These are phyloP conservation scores for Brachypteracias leptosomus DNA, from an alignment of 2,113 vertebrate species.

Conservation along the genomic window DNA sequence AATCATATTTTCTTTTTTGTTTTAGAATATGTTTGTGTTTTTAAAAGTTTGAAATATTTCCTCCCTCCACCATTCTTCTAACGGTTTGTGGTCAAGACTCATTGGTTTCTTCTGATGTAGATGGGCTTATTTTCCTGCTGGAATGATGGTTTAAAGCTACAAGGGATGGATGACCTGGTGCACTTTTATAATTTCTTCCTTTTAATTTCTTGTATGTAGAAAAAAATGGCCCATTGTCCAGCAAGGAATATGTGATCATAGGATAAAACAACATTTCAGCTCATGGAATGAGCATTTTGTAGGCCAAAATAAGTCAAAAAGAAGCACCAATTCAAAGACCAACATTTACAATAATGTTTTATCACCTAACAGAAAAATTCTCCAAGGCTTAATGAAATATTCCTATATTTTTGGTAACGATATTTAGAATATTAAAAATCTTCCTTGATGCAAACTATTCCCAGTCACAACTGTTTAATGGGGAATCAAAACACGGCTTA, in stretches of 20 bases:
- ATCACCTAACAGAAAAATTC: background rate
- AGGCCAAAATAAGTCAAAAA: background rate
- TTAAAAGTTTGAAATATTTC: background rate
- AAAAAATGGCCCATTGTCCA: background rate
- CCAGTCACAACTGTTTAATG: background rate
- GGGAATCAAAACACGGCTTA: background rate
- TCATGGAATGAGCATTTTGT: background rate
- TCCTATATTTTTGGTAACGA: background rate
- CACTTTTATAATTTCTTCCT: background rate
- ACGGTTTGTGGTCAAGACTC: background rate
- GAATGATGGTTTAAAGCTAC: background rate
- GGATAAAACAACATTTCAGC: background rate
- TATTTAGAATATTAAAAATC: background rate
- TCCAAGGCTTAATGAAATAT: background rate
- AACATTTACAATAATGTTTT: background rate
- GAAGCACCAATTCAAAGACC: background rate
- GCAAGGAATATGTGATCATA: background rate
- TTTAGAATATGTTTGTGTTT: background rate
- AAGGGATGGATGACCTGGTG: background rate
- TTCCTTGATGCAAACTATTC: background rate
- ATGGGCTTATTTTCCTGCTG: background rate
- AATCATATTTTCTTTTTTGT: background rate
- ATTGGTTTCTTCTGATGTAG: background rate
- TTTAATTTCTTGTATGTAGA: background rate
- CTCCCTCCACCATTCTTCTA: background rate